Evolutionary conservation across 2,888 invertebrate genomes (phyloP), one percentile per base, ranked within the genome.

Genomic region (Pandemis cinnamomeana): DNA sequence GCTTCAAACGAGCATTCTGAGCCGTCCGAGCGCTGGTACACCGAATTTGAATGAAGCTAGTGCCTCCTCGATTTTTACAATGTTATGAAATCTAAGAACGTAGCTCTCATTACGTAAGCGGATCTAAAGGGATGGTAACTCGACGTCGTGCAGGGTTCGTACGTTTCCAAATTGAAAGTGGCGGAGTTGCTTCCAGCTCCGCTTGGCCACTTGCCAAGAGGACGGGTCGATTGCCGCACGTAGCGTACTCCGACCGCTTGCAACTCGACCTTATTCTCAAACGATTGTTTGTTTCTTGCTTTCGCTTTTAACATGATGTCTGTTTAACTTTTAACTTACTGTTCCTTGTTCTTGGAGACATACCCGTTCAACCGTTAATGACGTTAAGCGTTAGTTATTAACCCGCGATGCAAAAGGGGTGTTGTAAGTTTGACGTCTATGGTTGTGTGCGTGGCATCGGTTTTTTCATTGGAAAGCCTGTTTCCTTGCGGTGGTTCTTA

Each of bases 161-260:
- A 81, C 80, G 81, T 84, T 83, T 78, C 81, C 84, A 82, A 86
- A 86, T 87, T 84, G 84, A 86, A 87, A 87, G 84, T 83, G 80
- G 80, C 81, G 80, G 83, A 82, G 80, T 81, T 81, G 83, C 81
- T 82, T 82, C 80, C 80, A 81, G 81, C 78, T 75, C 75, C 77
- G 82, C 82, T 85, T 91, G 91, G 91, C 89, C 75, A 69, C 48
- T 75, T 85, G 91, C 91, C 91, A 90, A 87, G 79, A 78, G 81
- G 77, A 82, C 82, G 82, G 91, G 90, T 91, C 91, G 91, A 91
- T 91, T 80, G 84, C 77, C 76, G 71, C 73, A 72, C 77, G 72
- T 76, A 78, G 76, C 73, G 71, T 78, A 80, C 72, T 53, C 68
- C 67, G 75, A 71, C 64, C 71, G 62, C 72, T 77, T 71, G 74